Percentiles rank a stretch among this genome's conserved stretches.
These are phyloP conservation scores for Doryteuthis pealeii DNA, from an alignment of 1,140 invertebrate genomes.

Conservation along the genomic window DNA sequence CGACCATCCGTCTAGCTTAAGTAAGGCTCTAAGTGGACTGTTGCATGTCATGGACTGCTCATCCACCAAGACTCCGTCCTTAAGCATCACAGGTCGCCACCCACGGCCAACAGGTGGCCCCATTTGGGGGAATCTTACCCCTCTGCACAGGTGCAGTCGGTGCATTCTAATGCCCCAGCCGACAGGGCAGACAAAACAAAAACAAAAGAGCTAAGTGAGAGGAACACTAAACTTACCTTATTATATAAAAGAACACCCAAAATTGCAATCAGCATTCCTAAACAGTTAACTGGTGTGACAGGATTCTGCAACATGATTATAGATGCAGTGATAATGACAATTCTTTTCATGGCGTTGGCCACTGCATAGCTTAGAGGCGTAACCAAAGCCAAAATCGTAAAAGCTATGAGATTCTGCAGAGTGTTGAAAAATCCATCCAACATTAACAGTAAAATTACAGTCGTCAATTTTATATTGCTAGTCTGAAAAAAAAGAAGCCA, in stretches of 20 bases:
- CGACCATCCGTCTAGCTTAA: no score
- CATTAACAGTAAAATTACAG: slow-evolving; percentile 67
- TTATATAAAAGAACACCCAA: slow-evolving; percentile 90
- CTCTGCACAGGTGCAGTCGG: no score
- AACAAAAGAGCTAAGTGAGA: slow-evolving; percentile 1
- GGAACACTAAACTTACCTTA: slow-evolving; percentile 48
- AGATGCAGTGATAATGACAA: slow-evolving; percentile 88
- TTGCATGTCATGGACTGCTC: no score
- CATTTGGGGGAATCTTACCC: no score
- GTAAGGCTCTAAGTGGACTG: no score
- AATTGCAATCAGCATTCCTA: slow-evolving; percentile 89
- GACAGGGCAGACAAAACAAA: no score
- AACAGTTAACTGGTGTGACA: slow-evolving; percentile 81
- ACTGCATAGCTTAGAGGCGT: slow-evolving; percentile 93
- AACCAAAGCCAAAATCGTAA: slow-evolving; percentile 82
- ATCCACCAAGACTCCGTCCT: no score
- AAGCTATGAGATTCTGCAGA: slow-evolving; percentile 93
- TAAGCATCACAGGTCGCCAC: no score
- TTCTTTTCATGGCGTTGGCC: slow-evolving; percentile 92
- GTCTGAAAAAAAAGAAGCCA: slow-evolving; percentile 45
- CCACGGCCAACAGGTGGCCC: no score
- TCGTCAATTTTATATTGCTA: slow-evolving; percentile 37
- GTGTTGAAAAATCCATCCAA: slow-evolving; percentile 88
- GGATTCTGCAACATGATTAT: slow-evolving; percentile 88
- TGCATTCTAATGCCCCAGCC: no score